phyloP scores from a whole-genome alignment of 2,888 invertebrate species.

The Sminthurides aquaticus region DNA sequence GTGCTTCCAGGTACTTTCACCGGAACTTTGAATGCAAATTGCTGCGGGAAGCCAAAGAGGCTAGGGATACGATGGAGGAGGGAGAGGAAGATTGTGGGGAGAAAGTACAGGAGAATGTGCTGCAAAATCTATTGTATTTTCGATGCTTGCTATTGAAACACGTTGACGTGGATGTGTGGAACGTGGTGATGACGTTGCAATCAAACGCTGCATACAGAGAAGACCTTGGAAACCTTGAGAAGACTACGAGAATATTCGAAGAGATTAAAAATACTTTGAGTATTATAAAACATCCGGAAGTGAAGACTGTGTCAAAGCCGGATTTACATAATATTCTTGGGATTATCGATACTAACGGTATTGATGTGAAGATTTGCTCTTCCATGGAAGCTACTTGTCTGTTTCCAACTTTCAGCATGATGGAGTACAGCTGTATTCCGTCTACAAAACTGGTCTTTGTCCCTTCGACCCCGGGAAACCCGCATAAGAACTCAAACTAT shows the following conservation, averaged over 20 bases:
- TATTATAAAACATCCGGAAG: conserved; percentile 29
- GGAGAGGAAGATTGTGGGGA: conserved; percentile 8
- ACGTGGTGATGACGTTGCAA: conserved; percentile 53
- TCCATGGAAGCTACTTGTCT: conserved; percentile 31
- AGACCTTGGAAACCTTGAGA: conserved; percentile 36
- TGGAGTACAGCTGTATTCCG: conserved; percentile 39
- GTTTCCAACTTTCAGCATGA: conserved; percentile 33
- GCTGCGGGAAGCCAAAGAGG: conserved; percentile 28
- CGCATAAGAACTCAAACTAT: conserved; percentile 39
- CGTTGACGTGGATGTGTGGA: conserved; percentile 53
- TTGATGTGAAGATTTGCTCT: conserved; percentile 29
- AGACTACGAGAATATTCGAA: conserved; percentile 35
- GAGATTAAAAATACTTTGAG: conserved; percentile 32
- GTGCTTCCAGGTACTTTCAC: conserved; percentile 37
- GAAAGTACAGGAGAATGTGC: conserved; percentile 25
- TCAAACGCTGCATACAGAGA: conserved; percentile 56
- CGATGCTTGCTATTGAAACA: conserved; percentile 58
- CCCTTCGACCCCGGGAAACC: conserved; percentile 46
- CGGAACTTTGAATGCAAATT: conserved; percentile 40
- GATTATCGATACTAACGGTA: conserved; percentile 36
- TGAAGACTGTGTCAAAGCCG: conserved; percentile 29
- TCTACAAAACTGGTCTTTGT: conserved; percentile 33
- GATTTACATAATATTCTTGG: conserved; percentile 40
- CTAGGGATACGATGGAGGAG: conserved; percentile 2
- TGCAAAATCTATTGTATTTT: conserved; percentile 45